phyloP scores from a whole-genome alignment of 2,113 vertebrate species.

The Polypterus senegalus region DNA sequence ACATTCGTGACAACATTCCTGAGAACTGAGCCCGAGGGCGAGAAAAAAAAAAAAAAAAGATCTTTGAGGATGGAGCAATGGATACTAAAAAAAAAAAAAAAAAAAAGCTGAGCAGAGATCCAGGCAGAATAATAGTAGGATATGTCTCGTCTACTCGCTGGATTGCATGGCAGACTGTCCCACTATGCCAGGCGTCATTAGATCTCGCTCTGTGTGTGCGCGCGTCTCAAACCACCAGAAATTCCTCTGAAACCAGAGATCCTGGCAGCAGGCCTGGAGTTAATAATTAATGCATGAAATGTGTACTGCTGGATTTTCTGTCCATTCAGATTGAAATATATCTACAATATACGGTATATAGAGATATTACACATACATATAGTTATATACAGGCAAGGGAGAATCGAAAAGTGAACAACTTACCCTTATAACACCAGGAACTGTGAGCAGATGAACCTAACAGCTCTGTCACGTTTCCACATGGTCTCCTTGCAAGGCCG shows the following conservation, averaged over 20 bases:
- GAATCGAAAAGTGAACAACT: too few relatives aligned
- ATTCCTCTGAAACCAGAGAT: constrained; percentile 18
- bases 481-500: too few relatives aligned
- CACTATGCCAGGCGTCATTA: constrained; percentile 13
- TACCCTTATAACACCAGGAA: too few relatives aligned
- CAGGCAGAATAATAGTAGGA: constrained; percentile 27
- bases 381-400: too few relatives aligned
- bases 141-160: constrained; percentile 20
- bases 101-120: constrained; percentile 24
- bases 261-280: constrained; percentile 10
- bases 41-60: constrained; percentile 5
- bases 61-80: constrained; percentile 15
- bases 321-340: too few relatives aligned
- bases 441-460: too few relatives aligned
- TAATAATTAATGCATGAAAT: background rate
- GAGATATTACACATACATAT: too few relatives aligned
- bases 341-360: too few relatives aligned
- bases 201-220: background rate
- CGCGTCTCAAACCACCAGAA: background rate
- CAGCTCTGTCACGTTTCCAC: too few relatives aligned
- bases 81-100: constrained; percentile 25
- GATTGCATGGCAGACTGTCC: constrained; percentile 15
- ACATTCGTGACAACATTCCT: constrained; percentile 32
- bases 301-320: background rate
- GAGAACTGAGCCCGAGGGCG: constrained; percentile 17